Conservation (phyloP, 92 coral and sea anemone genomes). For the Galaxea fascicularis region DNA sequence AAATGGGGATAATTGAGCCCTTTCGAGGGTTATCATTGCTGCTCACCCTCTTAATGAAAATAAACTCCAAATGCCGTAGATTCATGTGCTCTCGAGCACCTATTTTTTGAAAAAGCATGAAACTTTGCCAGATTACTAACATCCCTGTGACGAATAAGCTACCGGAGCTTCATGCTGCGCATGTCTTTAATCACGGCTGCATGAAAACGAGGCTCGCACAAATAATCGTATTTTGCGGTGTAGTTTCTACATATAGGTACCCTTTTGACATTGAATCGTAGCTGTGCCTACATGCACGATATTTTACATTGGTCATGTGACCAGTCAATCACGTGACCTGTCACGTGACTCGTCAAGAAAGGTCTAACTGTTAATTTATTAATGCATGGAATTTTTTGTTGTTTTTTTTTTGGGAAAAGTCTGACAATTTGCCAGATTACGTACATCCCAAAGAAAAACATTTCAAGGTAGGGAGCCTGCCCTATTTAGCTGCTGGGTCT, state of each 20-base stretch:
- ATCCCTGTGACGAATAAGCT: conserved; percentile 37
- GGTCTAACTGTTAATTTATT: too few species aligned
- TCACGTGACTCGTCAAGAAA: too few species aligned
- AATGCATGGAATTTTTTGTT: too few species aligned
- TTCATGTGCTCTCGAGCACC: too few species aligned
- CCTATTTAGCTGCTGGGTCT: neutral
- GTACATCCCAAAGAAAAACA: neutral
- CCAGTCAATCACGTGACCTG: neutral
- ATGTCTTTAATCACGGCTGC: conserved; percentile 35
- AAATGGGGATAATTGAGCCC: too few species aligned
- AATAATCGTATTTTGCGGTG: neutral
- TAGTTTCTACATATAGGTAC: too few species aligned
- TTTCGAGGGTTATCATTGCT: too few species aligned
- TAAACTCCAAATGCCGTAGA: too few species aligned
- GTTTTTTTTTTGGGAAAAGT: too few species aligned
- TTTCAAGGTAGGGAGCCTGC: neutral
- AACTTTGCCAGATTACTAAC: conserved; percentile 65
- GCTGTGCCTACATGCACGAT: too few species aligned
- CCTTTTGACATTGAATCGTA: too few species aligned
- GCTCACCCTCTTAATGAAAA: too few species aligned
- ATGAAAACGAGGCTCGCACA: conserved; percentile 9
- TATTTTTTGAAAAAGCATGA: conserved; percentile 75
- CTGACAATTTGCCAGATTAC: neutral
- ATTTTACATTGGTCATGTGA: neutral
- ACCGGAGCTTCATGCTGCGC: conserved; percentile 55